Percentiles rank a stretch among this genome's conserved stretches.
phyloP scores from a whole-genome alignment of 2,113 vertebrate genomes.

The Peromyscus leucopus region DNA sequence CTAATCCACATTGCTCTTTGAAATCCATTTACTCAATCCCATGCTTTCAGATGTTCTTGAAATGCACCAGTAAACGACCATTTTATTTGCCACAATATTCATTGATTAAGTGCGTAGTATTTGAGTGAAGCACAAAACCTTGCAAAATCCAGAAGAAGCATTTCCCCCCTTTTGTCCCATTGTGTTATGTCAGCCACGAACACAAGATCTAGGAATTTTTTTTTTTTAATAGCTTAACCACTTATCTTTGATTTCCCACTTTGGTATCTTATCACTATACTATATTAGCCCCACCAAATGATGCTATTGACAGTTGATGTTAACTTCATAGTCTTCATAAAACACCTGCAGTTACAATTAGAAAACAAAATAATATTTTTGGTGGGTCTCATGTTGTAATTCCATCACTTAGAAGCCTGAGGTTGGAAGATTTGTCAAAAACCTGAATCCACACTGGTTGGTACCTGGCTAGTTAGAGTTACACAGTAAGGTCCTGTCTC shows the following conservation, averaged over 20 bases:
- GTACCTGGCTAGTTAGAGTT: background rate
- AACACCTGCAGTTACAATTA: background rate
- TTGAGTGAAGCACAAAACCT: background rate
- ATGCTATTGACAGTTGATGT: background rate
- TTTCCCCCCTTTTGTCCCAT: background rate
- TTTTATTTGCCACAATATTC: background rate
- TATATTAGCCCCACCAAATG: background rate
- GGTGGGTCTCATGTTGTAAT: rapidly evolving
- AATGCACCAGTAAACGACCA: background rate
- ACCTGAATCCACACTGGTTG: background rate
- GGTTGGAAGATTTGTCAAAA: background rate
- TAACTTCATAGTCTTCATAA: background rate
- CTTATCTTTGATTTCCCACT: background rate
- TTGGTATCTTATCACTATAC: background rate
- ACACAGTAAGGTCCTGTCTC: background rate
- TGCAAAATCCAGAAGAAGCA: background rate
- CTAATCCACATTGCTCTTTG: background rate
- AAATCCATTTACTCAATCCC: background rate
- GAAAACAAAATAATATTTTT: background rate
- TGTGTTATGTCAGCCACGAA: background rate
- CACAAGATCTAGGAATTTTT: background rate
- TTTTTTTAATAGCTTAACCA: background rate
- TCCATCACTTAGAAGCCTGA: background rate
- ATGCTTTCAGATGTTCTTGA: background rate
- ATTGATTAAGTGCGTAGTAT: background rate